Evolutionary conservation across 2,888 invertebrate genomes (phyloP).

Genomic region (Brachyopa scutellaris): DNA sequence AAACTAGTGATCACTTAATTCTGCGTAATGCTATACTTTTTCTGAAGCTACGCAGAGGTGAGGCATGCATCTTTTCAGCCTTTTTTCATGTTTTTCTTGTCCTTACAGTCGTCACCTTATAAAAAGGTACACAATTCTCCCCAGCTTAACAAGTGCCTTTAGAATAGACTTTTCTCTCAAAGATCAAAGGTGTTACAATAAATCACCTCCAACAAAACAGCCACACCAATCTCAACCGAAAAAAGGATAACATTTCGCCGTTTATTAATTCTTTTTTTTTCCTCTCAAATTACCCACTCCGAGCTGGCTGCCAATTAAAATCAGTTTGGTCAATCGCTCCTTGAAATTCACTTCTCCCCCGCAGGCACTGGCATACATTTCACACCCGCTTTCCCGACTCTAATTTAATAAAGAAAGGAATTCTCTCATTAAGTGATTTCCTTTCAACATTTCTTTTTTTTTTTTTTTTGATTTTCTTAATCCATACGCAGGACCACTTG

Average conservation of each 20-base stretch:
- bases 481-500: conserved; percentile 64
- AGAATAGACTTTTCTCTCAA: no score
- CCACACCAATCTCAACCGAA: conserved; percentile 7
- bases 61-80: no score
- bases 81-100: no score
- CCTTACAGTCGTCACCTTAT: no score
- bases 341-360: conserved; percentile 35
- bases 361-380: conserved; percentile 29
- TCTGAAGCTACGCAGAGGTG: no score
- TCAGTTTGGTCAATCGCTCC: conserved; percentile 64
- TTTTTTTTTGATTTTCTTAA: conserved; percentile 58
- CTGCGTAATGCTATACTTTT: no score
- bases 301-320: conserved; percentile 56
- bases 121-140: no score
- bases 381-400: neutral
- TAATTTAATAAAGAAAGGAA: conserved; percentile 72
- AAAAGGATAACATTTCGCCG: neutral
- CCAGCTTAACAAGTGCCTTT: no score
- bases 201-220: conserved; percentile 26
- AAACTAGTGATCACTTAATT: no score
- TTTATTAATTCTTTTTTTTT: conserved; percentile 46
- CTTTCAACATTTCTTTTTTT: conserved; percentile 64
- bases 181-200: conserved; percentile 52
- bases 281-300: conserved; percentile 31
- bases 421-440: conserved; percentile 71